Conservation (phyloP, 2,797 vertebrate species). For the Tauraco hartlaubi region DNA sequence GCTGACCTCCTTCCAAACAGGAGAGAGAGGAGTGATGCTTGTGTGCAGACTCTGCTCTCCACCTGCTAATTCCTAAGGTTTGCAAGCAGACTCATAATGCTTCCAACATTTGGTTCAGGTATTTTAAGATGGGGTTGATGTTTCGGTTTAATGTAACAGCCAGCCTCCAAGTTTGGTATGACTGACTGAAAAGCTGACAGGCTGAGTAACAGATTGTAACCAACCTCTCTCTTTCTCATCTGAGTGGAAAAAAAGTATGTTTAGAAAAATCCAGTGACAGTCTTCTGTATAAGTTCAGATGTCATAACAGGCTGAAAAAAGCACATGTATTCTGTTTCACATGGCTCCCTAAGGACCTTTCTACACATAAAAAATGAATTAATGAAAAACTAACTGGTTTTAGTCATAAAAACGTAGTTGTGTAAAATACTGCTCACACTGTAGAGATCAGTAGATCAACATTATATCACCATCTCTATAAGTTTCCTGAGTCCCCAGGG, state of each 20-base stretch:
- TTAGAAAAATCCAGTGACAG: neutral
- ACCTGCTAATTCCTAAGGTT: neutral
- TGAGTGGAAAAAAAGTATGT: neutral
- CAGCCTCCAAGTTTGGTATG: neutral
- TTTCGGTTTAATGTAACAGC: neutral
- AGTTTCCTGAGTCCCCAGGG: neutral
- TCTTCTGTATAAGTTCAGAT: neutral
- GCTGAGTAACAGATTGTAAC: neutral
- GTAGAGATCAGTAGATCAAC: neutral
- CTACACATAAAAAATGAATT: neutral
- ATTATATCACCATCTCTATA: neutral
- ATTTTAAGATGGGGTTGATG: neutral
- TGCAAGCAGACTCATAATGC: neutral
- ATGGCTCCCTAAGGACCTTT: neutral
- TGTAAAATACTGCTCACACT: neutral
- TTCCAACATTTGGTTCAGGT: neutral
- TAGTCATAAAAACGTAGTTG: neutral
- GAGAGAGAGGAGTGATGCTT: neutral
- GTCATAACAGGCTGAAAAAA: neutral
- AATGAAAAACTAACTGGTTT: neutral
- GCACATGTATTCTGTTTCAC: neutral
- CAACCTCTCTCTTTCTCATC: neutral
- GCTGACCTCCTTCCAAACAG: neutral
- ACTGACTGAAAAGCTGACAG: neutral
- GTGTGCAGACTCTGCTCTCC: fast-evolving